A percentile compares a stretch with the other conserved stretches of the same genome.
These are phyloP conservation scores for Sebastes kiyomatsui DNA, from an alignment of 2,797 vertebrate genomes.

Conservation along the genomic window DNA sequence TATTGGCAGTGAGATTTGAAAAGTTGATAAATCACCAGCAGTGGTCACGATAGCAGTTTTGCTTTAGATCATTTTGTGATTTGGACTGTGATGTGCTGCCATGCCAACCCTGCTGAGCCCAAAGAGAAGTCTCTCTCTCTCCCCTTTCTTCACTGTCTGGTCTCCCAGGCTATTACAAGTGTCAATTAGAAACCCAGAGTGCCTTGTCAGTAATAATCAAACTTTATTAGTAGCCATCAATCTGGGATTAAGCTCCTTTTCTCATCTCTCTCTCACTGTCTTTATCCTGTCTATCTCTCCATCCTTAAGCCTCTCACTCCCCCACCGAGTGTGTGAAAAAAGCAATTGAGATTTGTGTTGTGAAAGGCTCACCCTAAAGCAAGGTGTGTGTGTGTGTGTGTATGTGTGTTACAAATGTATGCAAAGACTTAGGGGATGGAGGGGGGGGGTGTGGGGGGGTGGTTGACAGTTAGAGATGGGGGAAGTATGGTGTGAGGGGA, in stretches of 20 bases:
- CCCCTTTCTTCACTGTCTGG: conserved; percentile 12
- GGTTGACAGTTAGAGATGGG: background rate
- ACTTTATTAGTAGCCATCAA: conserved; percentile 69
- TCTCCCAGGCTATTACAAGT: conserved; percentile 43
- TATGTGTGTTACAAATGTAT: conserved; percentile 22
- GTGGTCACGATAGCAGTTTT: background rate
- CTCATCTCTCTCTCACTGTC: conserved; percentile 26
- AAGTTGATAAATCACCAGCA: conserved; percentile 4
- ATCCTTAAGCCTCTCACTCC: conserved; percentile 34
- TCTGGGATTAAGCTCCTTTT: conserved; percentile 47
- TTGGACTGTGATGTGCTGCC: conserved; percentile 14
- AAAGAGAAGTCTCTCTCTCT: conserved; percentile 9
- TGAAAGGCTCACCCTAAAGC: conserved; percentile 22
- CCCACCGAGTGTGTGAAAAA: conserved; percentile 35
- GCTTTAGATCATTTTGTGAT: conserved; percentile 13
- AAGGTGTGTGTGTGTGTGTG: conserved; percentile 8
- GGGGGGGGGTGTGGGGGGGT: background rate
- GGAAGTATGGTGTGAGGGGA: background rate
- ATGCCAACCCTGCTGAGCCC: conserved; percentile 14
- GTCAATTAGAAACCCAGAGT: conserved; percentile 62
- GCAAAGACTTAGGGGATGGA: background rate
- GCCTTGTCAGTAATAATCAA: conserved; percentile 71
- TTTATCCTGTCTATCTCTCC: conserved; percentile 40
- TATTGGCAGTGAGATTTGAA: background rate
- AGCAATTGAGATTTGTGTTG: conserved; percentile 37